phyloP scores from a whole-genome alignment of 2,888 invertebrate species.

The Dolomedes plantarius region DNA sequence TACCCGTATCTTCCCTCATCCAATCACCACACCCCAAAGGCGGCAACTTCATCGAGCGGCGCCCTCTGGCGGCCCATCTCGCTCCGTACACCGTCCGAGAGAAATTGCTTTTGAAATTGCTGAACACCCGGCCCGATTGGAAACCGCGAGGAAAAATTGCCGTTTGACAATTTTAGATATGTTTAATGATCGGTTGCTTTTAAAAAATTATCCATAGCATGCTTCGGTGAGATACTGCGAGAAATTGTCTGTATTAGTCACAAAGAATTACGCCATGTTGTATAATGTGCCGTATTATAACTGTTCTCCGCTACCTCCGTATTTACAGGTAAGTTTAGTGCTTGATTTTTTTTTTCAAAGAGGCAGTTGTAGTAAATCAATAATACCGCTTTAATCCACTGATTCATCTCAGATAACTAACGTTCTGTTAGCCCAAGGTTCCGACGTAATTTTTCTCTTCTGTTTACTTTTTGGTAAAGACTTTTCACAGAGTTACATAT shows the following conservation, averaged over 20 bases:
- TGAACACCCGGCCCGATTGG: constrained; percentile 10
- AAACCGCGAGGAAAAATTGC: neutral
- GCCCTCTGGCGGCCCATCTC: constrained; percentile 29
- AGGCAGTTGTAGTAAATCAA: no score
- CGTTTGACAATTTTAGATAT: neutral
- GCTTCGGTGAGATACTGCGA: neutral
- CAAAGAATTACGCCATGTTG: constrained; percentile 40
- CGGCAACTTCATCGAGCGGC: constrained; percentile 35
- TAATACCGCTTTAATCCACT: no score
- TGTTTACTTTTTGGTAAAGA: no score
- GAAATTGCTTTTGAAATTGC: constrained; percentile 30
- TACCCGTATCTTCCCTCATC: constrained; percentile 30
- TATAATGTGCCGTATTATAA: constrained; percentile 71
- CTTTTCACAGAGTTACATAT: no score
- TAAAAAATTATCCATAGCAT: neutral
- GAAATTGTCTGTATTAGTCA: no score
- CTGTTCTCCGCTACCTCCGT: constrained; percentile 59
- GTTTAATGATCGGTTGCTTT: neutral
- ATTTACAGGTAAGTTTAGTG: constrained; percentile 61
- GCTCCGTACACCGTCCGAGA: constrained; percentile 4
- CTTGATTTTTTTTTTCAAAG: no score
- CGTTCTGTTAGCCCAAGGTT: no score
- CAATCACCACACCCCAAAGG: constrained; percentile 46
- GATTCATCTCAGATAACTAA: no score
- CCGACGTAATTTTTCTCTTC: no score